A percentile compares a stretch with the other conserved stretches of the same genome.
phyloP scores from a whole-genome alignment of 2,113 vertebrate genomes.

The Eulemur rufifrons region DNA sequence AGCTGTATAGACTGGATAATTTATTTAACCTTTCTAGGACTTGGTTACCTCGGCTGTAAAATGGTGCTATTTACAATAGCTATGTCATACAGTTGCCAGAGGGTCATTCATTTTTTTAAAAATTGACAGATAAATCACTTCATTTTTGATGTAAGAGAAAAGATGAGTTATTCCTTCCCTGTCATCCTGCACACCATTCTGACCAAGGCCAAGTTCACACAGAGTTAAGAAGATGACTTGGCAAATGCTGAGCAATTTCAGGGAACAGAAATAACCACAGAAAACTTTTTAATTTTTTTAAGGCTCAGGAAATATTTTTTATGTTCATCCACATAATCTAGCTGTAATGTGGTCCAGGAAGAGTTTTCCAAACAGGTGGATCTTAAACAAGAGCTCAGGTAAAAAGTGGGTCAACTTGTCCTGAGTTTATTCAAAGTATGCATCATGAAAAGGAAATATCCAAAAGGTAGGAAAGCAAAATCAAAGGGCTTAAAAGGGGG shows the following conservation, averaged over 20 bases:
- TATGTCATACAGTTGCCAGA: background rate
- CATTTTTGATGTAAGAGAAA: constrained; percentile 12
- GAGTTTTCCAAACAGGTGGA: background rate
- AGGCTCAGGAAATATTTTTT: background rate
- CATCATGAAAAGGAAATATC: background rate
- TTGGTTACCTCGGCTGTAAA: background rate
- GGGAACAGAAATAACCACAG: background rate
- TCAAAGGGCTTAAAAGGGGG: background rate
- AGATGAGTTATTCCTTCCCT: background rate
- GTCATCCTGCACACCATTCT: background rate
- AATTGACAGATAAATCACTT: background rate
- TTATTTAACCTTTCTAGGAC: background rate
- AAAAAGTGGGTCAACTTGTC: background rate
- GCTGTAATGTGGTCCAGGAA: background rate
- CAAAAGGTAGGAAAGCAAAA: background rate
- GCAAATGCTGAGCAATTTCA: background rate
- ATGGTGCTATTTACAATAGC: background rate
- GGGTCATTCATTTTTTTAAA: background rate
- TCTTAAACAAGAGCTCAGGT: constrained; percentile 19
- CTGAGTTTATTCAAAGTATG: background rate
- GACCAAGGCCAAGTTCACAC: constrained; percentile 1
- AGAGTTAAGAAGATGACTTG: background rate
- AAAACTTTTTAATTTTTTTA: background rate
- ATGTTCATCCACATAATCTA: background rate
- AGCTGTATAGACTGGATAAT: background rate